Conservation (phyloP, 2,888 invertebrate species). For the Drosophila pullipes region DNA sequence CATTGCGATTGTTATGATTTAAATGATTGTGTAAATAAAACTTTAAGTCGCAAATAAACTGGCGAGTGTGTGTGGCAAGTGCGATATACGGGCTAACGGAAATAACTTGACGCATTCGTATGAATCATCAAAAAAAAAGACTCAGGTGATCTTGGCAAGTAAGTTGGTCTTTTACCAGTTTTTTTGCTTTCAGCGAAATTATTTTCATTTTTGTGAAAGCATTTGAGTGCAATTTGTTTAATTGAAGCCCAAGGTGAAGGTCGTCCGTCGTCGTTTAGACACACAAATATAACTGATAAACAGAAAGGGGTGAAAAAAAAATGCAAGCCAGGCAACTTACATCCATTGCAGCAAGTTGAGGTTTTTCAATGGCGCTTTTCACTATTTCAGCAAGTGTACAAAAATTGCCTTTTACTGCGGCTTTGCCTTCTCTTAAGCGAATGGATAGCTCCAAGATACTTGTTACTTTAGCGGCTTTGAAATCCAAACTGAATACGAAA, state of each 20-base stretch:
- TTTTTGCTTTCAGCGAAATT: constrained; percentile 50
- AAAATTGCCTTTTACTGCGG: constrained; percentile 42
- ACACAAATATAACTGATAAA: constrained; percentile 44
- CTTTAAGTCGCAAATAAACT: not conserved
- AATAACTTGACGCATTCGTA: constrained; percentile 24
- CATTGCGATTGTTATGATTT: constrained; percentile 36
- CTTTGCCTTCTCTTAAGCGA: constrained; percentile 51
- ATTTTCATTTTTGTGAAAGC: constrained; percentile 71
- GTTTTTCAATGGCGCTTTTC: constrained; percentile 55
- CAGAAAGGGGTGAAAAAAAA: constrained; percentile 8
- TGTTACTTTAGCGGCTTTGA: constrained; percentile 79
- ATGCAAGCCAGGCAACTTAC: constrained; percentile 49
- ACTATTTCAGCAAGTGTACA: constrained; percentile 48
- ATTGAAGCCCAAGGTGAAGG: constrained; percentile 79
- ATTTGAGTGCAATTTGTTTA: constrained; percentile 67
- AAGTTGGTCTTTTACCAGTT: constrained; percentile 5
- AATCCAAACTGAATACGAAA: constrained; percentile 75
- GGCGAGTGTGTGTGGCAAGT: not conserved
- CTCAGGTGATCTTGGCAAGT: constrained; percentile 61
- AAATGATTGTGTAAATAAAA: constrained; percentile 37
- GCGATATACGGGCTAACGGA: not conserved
- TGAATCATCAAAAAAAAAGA: constrained; percentile 44
- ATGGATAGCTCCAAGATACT: constrained; percentile 72
- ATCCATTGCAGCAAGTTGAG: constrained; percentile 56
- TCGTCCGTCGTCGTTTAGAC: constrained; percentile 56